These are phyloP conservation scores for Xylocopa sonorina DNA, from an alignment of 1,140 invertebrate species.

Conservation along the genomic window DNA sequence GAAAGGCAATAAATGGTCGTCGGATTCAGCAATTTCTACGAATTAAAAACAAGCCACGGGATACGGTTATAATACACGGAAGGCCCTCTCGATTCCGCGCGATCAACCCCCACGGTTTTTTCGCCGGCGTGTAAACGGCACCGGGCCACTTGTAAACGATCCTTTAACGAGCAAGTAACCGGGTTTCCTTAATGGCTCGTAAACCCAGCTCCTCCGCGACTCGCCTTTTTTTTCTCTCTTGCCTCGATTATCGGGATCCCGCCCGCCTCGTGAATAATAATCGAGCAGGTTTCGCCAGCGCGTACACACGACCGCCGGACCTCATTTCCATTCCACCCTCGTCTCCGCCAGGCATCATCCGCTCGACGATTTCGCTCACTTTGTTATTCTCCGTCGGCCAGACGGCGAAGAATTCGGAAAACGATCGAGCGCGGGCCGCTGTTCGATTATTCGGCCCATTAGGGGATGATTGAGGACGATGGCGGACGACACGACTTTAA, in stretches of 20 bases:
- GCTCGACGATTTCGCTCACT: too few relatives aligned
- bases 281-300: background rate
- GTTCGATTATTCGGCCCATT: too few relatives aligned
- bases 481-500: too few relatives aligned
- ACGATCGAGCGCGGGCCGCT: too few relatives aligned
- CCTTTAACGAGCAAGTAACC: constrained; percentile 29
- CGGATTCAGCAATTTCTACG: too few relatives aligned
- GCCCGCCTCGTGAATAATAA: constrained; percentile 12
- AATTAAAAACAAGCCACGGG: too few relatives aligned
- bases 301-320: background rate
- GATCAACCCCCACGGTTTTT: constrained; percentile 1
- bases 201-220: constrained; percentile 12
- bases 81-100: background rate
- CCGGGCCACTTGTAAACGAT: constrained; percentile 31
- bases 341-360: too few relatives aligned
- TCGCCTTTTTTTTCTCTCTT: background rate
- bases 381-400: background rate
- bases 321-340: background rate
- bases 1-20: too few relatives aligned
- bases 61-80: too few relatives aligned
- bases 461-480: too few relatives aligned
- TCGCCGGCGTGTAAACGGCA: constrained; percentile 30
- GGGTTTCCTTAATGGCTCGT: constrained; percentile 35
- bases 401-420: background rate
- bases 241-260: constrained; percentile 6